Base-by-base conservation (phyloP, 1,140 invertebrate genomes). In the Druon quercuslanigerum region DNA sequence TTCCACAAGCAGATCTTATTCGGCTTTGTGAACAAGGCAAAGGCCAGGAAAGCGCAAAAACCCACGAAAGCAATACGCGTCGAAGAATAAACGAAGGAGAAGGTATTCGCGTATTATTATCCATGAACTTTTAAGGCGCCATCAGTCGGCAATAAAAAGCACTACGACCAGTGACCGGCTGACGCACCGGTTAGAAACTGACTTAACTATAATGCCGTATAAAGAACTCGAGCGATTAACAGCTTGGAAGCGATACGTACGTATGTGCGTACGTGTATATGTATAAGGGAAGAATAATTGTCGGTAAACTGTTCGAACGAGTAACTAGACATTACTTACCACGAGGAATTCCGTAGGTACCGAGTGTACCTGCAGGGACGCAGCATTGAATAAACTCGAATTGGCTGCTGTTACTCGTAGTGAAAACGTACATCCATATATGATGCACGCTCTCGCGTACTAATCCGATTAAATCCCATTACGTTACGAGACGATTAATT, bases 401-500 rank as follows among this genome's bases (percentile, higher is more conserved):
- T 82, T 81, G 72, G 33, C 66, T 40, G 77, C 19, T 74, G 73
- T 52, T 57, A 52, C 77, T 66, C 56, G 54, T 20, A 46, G n/a
- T 40, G 50, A 71, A 81, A 83, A 79, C 71, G 73, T 79, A 75
- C 56, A 33, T 14, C 76, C 72, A 76, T 71, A 66, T 76, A 81
- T 82, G 83, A 84, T 75, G 76, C 79, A 78, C 71, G 79, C 75
- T 79, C 73, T 77, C 70, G 60, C 75, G 70, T 78, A 72, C 76
- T 86, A 85, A 88, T 87, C 85, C 81, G 82, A 86, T 87, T 86
- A 84, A 82, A 86, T 85, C 78, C 82, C 79, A 85, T 84, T 85
- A 85, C 77, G 76, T 74, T 76, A 73, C 83, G 71, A 78, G 70
- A 77, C 74, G 81, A 82, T 84, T 84, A 81, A 84, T 87, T 86